Percentiles rank a stretch among this genome's conserved stretches.
Evolutionary conservation across 2,113 vertebrate species (phyloP).

Genomic region (Chaenogobius annularis): DNA sequence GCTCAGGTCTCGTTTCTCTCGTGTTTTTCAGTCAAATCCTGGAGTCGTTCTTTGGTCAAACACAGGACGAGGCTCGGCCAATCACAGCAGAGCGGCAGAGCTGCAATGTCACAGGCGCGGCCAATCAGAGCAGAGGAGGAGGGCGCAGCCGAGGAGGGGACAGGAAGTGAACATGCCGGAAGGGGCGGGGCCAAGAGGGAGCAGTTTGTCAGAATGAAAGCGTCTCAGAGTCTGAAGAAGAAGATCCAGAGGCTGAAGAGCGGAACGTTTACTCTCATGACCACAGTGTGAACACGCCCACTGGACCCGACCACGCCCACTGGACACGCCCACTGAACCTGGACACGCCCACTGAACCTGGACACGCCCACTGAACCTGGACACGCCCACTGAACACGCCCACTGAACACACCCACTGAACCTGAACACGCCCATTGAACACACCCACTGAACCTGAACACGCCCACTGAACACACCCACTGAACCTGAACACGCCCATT

Average conservation of each 20-base stretch:
- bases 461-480: too few relatives aligned
- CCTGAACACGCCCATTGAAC: too few relatives aligned
- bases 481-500: too few relatives aligned
- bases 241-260: conserved; percentile 92
- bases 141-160: conserved; percentile 85
- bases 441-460: too few relatives aligned
- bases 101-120: conserved; percentile 77
- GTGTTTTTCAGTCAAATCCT: background rate
- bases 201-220: conserved; percentile 92
- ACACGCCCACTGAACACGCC: too few relatives aligned
- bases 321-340: too few relatives aligned
- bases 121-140: conserved; percentile 88
- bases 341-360: too few relatives aligned
- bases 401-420: too few relatives aligned
- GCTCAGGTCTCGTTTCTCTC: background rate
- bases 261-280: conserved; percentile 95
- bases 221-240: conserved; percentile 95
- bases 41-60: background rate
- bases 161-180: conserved; percentile 64
- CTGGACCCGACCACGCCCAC: background rate
- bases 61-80: conserved; percentile 73
- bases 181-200: conserved; percentile 66
- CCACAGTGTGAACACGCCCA: conserved; percentile 82
- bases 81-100: conserved; percentile 91
- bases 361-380: too few relatives aligned